Evolutionary conservation across 2,888 invertebrate genomes (phyloP), one percentile per base, ranked within the genome.

Genomic region (Xylota sylvarum): DNA sequence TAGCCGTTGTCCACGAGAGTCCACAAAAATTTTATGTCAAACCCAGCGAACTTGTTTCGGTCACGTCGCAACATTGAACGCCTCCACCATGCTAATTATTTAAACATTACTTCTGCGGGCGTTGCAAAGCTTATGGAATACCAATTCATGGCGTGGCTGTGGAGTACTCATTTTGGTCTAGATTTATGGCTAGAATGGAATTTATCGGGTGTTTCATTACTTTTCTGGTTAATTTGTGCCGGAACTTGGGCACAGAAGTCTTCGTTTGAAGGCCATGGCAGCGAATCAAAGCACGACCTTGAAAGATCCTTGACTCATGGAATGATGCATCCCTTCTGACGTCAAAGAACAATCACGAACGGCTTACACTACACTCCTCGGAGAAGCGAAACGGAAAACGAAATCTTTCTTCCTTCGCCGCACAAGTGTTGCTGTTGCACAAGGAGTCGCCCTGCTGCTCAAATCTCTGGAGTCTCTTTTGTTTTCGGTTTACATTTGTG

Each of bases 11-110:
- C 14, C 4, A 14, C 23, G 10, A 9, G 46, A 62, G 52, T 50
- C n/a, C 19, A 40, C 46, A 56, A 19, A 43, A 43, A 30, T 70
- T 55, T 14, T 23, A 72, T 40, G 40, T 43, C 40, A n/a, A 40
- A 64, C 62, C 40, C 7, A 35, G 60, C 60, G 67, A 79, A 62
- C 79, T 79, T 62, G 67, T 48, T 79, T 73, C 55, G 55, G 62
- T 69, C 83, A 84, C 83, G 79, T 79, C 65, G 67, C 83, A 67
- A n/a, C 83, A 83, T 78, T 83, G 83, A 72, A 78, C 83, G 67
- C 52, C 58, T 50, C 52, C 32, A 35, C 37, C 65, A 83, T 83
- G 83, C 46, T 83, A 83, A 83, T 83, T 72, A 73, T 46, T 58
- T 48, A 9, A 72, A 72, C 58, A 58, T 64, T 56, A 65, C 55